phyloP scores from a whole-genome alignment of 1,140 invertebrate genomes.

The Formica selysi region DNA sequence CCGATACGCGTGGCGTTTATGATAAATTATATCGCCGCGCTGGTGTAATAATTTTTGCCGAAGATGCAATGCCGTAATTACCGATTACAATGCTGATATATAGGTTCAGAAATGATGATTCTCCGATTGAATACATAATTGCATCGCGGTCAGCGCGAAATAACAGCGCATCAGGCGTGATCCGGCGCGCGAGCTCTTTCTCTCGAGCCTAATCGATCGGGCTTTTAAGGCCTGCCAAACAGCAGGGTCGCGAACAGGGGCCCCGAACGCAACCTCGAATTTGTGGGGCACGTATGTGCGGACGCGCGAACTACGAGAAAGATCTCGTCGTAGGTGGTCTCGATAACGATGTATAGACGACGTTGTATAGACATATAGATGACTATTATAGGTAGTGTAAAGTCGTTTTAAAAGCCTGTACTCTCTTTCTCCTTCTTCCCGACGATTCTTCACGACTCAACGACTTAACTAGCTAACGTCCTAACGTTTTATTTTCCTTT shows the following conservation, averaged over 20 bases:
- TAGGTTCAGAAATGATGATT: slow-evolving; percentile 76
- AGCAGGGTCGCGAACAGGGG: slow-evolving; percentile 65
- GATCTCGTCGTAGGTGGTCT: slow-evolving; percentile 67
- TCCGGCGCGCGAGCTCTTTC: slow-evolving; percentile 55
- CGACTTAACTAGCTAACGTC: slow-evolving; percentile 25
- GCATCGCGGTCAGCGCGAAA: slow-evolving; percentile 72
- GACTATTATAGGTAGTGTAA: slow-evolving; percentile 16
- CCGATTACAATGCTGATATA: slow-evolving; percentile 77
- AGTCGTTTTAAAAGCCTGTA: slow-evolving; percentile 46
- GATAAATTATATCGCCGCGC: slow-evolving; percentile 41
- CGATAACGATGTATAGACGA: slow-evolving; percentile 45
- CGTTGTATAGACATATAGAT: not conserved
- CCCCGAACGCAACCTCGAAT: slow-evolving; percentile 66
- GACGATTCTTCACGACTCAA: slow-evolving; percentile 16
- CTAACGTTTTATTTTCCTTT: slow-evolving; percentile 41
- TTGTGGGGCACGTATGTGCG: slow-evolving; percentile 45
- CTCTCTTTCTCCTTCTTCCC: not conserved
- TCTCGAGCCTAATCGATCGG: slow-evolving; percentile 73
- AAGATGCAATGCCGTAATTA: slow-evolving; percentile 73
- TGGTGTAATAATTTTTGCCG: slow-evolving; percentile 67
- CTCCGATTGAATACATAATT: slow-evolving; percentile 82
- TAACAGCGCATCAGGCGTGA: slow-evolving; percentile 78
- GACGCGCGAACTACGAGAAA: not conserved
- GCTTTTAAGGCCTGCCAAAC: slow-evolving; percentile 70
- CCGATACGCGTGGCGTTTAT: slow-evolving; percentile 48